Base-by-base conservation (phyloP, 2,888 invertebrate genomes). In the Coenonympha arcania region DNA sequence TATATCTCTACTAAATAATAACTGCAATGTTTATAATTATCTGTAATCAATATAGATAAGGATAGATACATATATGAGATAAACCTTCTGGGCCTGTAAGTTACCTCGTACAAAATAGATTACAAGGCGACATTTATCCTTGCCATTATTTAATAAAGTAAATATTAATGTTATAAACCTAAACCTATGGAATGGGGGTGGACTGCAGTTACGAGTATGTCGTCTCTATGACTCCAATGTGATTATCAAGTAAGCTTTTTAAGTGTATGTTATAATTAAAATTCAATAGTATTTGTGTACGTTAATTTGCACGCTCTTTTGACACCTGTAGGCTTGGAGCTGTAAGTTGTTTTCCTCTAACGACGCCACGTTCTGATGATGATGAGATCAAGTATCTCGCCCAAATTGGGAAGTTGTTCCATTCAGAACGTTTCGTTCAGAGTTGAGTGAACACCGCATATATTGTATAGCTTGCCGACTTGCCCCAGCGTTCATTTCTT, bases 341-440 rank as follows among this genome's bases (percentile, higher is more conserved):
- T 26, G 82, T 77, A 74, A 80, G 76, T 76, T 68, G 73, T 69
- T 73, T 72, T 69, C 73, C 76, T 73, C 71, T 69, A 62, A 60
- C 84, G 81, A 84, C 83, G 83, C 83, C 82, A 83, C 65, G 62
- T 61, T 62, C 66, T 66, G 63, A 58, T 65, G 69, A 71, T 68
- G 67, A 70, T 71, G 69, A 68, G n/a, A n/a, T n/a, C 62, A 57
- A 63, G 60, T 60, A 75, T 70, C 62, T 68, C 76, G 69, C 52
- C 72, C 50, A 60, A 50, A 64, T 73, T 49, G 28, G 56, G 47
- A 42, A 56, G 54, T 39, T 39, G 24, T 15, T 15, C 19, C 46
- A 44, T 49, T 50, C 52, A 51, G 44, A 48, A 48, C 50, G 44
- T 44, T 45, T 40, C 36, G 46, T 56, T 44, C 44, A 47, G 40